Percentiles rank a stretch among this genome's conserved stretches.
Conservation (phyloP, 2,888 invertebrate species). For the Tenthredo livida region DNA sequence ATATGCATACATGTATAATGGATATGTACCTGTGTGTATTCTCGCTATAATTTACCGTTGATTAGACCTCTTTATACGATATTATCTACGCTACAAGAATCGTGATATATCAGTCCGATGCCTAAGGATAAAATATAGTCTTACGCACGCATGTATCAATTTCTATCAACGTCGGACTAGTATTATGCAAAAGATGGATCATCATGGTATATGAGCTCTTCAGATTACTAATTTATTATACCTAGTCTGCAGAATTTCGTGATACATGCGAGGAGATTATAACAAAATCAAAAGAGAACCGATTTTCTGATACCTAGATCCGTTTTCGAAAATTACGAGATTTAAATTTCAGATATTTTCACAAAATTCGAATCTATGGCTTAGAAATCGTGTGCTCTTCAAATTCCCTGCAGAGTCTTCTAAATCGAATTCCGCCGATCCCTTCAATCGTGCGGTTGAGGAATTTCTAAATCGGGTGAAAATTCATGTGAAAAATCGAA, state of each 20-base stretch:
- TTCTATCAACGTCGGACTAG: slow-evolving; percentile 40
- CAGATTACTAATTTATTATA: not conserved
- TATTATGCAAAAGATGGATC: not conserved
- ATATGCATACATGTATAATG: not conserved
- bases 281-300: no score
- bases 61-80: slow-evolving; percentile 10
- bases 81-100: not conserved
- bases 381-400: no score
- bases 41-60: slow-evolving; percentile 14
- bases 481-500: not conserved
- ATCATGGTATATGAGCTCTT: not conserved
- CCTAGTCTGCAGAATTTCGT: not conserved
- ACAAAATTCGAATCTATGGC: no score
- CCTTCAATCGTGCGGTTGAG: no score
- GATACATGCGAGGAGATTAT: not conserved
- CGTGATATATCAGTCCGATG: slow-evolving; percentile 6
- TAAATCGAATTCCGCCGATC: no score
- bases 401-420: no score
- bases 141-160: slow-evolving; percentile 29
- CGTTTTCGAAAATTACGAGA: no score
- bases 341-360: no score
- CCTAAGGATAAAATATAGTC: slow-evolving; percentile 22
- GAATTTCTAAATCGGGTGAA: no score
- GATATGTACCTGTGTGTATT: no score
- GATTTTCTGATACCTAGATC: no score